Evolutionary conservation across 2,888 invertebrate genomes (phyloP).

Genomic region (Achlya flavicornis): DNA sequence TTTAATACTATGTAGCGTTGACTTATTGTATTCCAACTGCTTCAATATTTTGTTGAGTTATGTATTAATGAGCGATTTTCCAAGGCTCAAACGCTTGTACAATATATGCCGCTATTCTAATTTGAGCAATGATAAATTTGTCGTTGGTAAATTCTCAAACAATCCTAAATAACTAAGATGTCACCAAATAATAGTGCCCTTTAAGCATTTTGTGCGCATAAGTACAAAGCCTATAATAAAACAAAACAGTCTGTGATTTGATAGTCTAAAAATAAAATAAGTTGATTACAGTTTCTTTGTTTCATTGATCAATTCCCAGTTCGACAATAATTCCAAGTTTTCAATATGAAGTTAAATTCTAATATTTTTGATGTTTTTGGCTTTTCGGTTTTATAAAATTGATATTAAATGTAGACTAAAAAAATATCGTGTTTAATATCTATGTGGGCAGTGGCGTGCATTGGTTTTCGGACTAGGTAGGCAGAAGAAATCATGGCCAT

Average conservation of each 20-base stretch:
- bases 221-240: conserved; percentile 37
- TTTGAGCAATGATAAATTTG: not conserved
- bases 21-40: not conserved
- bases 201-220: not conserved
- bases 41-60: not conserved
- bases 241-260: conserved; percentile 70
- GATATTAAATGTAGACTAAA: too few species aligned
- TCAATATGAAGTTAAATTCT: too few species aligned
- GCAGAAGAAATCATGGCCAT: too few species aligned
- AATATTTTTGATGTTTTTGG: too few species aligned
- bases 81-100: not conserved
- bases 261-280: conserved; percentile 67
- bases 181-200: not conserved
- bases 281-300: conserved; percentile 37
- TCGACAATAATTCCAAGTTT: not conserved
- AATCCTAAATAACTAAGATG: not conserved
- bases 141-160: not conserved
- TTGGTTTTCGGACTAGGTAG: too few species aligned
- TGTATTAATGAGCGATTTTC: not conserved
- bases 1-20: conserved; percentile 10
- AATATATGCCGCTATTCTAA: not conserved
- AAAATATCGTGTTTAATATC: too few species aligned
- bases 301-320: conserved; percentile 13
- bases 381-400: too few species aligned
- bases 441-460: too few species aligned